phyloP scores from a whole-genome alignment of 2,797 vertebrate genomes.

The Ciconia nigra region DNA sequence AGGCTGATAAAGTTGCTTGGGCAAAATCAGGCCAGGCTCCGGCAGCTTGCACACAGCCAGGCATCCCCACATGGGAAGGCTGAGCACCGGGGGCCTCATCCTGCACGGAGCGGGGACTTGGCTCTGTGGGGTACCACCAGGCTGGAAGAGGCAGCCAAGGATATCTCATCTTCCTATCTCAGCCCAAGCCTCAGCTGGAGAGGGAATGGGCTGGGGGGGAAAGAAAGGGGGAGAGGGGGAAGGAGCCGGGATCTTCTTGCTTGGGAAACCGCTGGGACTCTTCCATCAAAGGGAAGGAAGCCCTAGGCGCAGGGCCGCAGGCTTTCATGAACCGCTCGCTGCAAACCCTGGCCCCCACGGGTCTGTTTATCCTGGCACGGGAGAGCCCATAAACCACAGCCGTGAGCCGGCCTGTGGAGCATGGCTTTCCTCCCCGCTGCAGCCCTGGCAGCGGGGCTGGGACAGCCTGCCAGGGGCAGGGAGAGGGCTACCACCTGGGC shows the following conservation, averaged over 20 bases:
- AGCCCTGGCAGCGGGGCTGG: background rate
- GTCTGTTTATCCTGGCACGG: conserved; percentile 15
- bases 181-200: background rate
- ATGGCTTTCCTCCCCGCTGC: background rate
- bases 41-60: background rate
- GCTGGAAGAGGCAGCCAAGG: background rate
- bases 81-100: background rate
- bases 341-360: background rate
- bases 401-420: accelerated
- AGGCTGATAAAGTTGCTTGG: background rate
- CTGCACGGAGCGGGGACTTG: background rate
- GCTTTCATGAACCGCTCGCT: background rate
- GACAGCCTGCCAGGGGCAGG: background rate
- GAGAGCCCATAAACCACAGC: background rate
- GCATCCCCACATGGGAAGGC: background rate
- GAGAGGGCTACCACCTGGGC: accelerated
- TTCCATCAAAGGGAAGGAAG: conserved; percentile 38
- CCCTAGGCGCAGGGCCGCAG: background rate
- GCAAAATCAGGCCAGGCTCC: background rate
- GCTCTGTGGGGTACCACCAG: background rate
- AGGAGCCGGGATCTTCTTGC: background rate
- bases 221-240: background rate
- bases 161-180: background rate
- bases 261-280: background rate
- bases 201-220: background rate